Evolutionary conservation across 2,797 vertebrate genomes (phyloP).

Genomic region (Lutjanus campechanus): DNA sequence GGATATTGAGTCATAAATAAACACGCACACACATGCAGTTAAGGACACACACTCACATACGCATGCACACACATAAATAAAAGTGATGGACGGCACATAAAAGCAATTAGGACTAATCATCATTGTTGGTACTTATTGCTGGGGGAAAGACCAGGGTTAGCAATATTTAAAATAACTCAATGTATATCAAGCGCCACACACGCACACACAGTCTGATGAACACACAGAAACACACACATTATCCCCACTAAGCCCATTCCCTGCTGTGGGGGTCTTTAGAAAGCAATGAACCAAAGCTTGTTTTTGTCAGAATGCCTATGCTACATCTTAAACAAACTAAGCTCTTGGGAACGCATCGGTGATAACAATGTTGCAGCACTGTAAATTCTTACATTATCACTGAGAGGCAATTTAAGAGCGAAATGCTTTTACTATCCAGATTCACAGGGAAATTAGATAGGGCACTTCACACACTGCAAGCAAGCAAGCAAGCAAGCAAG

Average conservation of each 20-base stretch:
- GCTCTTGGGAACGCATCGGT: conserved; percentile 60
- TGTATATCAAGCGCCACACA: conserved; percentile 53
- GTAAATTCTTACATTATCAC: conserved; percentile 75
- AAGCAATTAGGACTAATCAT: conserved; percentile 81
- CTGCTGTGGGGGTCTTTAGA: conserved; percentile 61
- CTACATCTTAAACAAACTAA: conserved; percentile 75
- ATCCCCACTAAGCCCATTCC: conserved; percentile 59
- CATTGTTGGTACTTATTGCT: conserved; percentile 72
- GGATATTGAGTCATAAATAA: conserved; percentile 85
- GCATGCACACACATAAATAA: conserved; percentile 71
- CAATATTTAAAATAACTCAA: conserved; percentile 75
- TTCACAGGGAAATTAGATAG: conserved; percentile 60
- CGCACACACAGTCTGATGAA: conserved; percentile 23
- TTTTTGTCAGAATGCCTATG: conserved; percentile 69
- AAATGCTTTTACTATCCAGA: conserved; percentile 63
- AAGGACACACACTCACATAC: conserved; percentile 45
- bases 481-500: too few relatives aligned
- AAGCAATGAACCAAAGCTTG: conserved; percentile 68
- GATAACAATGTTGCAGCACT: conserved; percentile 66
- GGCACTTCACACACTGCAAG: conserved; percentile 67
- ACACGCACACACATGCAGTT: conserved; percentile 47
- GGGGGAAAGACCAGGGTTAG: conserved; percentile 67
- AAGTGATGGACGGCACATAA: conserved; percentile 71
- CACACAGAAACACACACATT: conserved; percentile 48
- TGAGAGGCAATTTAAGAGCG: conserved; percentile 66